Base-by-base conservation (phyloP, 2,113 vertebrate genomes). In the Hippoglossus stenolepis region DNA sequence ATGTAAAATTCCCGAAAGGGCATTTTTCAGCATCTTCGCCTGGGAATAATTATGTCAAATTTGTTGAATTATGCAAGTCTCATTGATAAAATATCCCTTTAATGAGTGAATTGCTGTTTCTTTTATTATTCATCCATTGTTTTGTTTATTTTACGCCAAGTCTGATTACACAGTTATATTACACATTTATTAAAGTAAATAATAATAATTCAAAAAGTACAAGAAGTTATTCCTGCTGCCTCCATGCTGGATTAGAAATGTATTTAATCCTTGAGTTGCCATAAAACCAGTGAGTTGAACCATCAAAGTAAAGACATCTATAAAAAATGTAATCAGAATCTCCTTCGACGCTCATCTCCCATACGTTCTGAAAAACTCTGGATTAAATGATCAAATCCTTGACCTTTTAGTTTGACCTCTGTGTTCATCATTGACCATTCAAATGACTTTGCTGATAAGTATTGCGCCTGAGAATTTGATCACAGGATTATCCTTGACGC, bases 351-450 rank as follows among this genome's bases (percentile, higher is more conserved):
- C 15, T 69, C 15, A 61, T 70, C 11, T 18, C 3, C 21, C 3
- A 20, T 40, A 35, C 26, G 1, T 40, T 40, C 47, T 43, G 38
- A 78, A 63, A 15, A 17, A 63, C 68, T 66, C 20, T n/a, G 49
- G 64, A 77, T 69, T 61, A 35, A 47, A 63, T 28, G 15, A 59
- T 63, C 21, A 74, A 51, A 75, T 68, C 72, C 54, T 56, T 63
- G 38, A 68, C 49, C 20, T 56, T 56, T 69, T 5, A 14, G 12
- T 11, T 0, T 72, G 76, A 70, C 64, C 59, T 70, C n/a, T 73
- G 21, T 57, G 31, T 59, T 70, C 14, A 12, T 47, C 13, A 21
- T 31, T 8, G 18, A 70, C 14, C 17, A 12, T 31, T 74, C 18
- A n/a, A 38, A 18, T 26, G 26, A 47, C 10, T 57, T 58, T 4